Conservation (phyloP, 2,888 invertebrate species). For the Subacronicta megacephala region DNA sequence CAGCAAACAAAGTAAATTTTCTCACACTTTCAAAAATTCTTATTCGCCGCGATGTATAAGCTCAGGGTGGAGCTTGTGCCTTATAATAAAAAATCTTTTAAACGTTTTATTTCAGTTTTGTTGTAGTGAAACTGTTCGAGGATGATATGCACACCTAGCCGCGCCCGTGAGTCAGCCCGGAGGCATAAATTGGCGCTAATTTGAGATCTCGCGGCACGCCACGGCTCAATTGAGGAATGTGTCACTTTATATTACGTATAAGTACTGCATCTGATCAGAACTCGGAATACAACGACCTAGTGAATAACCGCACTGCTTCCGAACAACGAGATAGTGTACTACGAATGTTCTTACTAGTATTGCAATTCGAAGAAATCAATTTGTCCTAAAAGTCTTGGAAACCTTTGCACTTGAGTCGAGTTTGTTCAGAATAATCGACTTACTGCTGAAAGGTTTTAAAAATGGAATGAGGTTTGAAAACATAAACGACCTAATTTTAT, state of each 20-base stretch:
- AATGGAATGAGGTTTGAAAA: not conserved
- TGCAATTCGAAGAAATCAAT: not conserved
- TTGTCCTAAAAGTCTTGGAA: not conserved
- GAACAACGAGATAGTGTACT: conserved; percentile 1
- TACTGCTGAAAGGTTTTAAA: not conserved
- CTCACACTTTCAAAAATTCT: not conserved
- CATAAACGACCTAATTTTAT: conserved; percentile 1
- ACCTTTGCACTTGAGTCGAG: not conserved
- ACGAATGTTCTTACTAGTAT: not conserved
- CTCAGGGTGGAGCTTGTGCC: too few relatives aligned
- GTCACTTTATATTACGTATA: conserved; percentile 78
- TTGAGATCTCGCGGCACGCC: conserved; percentile 81
- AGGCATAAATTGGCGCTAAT: conserved; percentile 88
- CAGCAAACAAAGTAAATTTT: conserved; percentile 7
- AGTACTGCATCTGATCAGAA: conserved; percentile 46
- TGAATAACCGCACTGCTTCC: conserved; percentile 21
- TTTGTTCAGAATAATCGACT: not conserved
- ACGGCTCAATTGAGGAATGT: conserved; percentile 87
- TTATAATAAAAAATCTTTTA: too few relatives aligned
- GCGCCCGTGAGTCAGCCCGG: conserved; percentile 80
- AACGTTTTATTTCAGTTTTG: conserved; percentile 2
- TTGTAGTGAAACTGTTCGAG: conserved; percentile 21
- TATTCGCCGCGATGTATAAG: too few relatives aligned
- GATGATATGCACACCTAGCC: conserved; percentile 49
- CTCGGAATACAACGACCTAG: conserved; percentile 28